Evolutionary conservation across 2,113 vertebrate genomes (phyloP), one percentile per base, ranked within the genome.

Genomic region (Proteles cristata): DNA sequence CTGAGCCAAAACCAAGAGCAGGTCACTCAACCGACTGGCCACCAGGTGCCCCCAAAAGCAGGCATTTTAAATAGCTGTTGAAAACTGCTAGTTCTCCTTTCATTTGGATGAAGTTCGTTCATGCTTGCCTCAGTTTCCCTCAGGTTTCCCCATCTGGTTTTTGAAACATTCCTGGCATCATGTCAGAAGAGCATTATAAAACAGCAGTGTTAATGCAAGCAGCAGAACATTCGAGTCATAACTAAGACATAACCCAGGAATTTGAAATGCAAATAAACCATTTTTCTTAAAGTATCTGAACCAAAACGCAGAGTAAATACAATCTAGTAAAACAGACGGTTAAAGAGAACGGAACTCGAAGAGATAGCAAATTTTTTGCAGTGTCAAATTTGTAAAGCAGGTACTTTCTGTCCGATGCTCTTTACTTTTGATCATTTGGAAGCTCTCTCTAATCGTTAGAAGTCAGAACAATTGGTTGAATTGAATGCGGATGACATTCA

Each of bases 211-310:
- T 96, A 65, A 97, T 83, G 97, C 94, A 96, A 98, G 97, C 94
- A 96, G 31, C 68, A 98, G 93, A 97, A 98, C 45, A 90, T 92
- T 86, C 97, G 96, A 98, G 85, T 98, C 97, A 98, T 92, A n/a
- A 92, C 53, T 98, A 97, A 97, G 92, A 97, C 69, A 97, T 69
- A 98, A 97, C 85, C 45, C 0, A 9, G 96, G 84, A 97, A 96
- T 95, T 88, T 86, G 26, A 85, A 98, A 94, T 65, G 63, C 66
- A 97, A 97, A 98, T 96, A 97, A 97, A 96, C 23, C 33, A 45
- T 74, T 85, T 95, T 93, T 79, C 96, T 85, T 96, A 43, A 98
- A 95, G 81, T 0, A 3, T 92, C 74, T 93, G 95, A 97, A 94
- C 87, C 58, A 93, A 92, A 86, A 84, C 31, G 80, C 39, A 58